These are phyloP conservation scores for Pogonomyrmex californicus DNA, from an alignment of 1,140 invertebrate genomes.

Conservation along the genomic window DNA sequence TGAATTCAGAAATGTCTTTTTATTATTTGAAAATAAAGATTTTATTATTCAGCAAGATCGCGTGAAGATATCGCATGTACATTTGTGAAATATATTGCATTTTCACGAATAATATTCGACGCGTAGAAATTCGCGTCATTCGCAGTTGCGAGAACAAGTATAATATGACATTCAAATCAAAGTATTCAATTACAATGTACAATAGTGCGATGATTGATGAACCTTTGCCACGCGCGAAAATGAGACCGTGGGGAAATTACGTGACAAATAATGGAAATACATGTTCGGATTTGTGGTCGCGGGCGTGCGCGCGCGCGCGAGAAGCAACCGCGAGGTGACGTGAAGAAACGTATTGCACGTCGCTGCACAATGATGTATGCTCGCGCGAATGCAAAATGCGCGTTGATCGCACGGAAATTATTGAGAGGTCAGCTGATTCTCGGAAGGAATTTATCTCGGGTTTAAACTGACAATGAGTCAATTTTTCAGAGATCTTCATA, in stretches of 20 bases:
- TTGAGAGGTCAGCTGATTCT: constrained; percentile 22
- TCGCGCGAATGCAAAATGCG: background rate
- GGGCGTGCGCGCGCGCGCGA: background rate
- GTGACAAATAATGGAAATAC: background rate
- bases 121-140: background rate
- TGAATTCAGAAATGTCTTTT: background rate
- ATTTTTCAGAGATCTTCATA: background rate
- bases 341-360: background rate
- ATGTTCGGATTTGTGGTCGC: background rate
- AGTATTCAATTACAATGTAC: background rate
- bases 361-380: no score
- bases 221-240: background rate
- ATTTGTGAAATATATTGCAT: background rate
- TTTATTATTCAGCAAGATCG: background rate
- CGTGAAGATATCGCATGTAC: background rate
- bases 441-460: constrained; percentile 41
- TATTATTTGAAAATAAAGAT: constrained; percentile 22
- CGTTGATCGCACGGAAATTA: background rate
- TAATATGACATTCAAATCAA: background rate
- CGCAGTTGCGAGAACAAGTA: background rate
- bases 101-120: background rate
- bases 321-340: background rate
- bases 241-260: background rate
- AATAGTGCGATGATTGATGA: background rate
- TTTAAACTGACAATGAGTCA: background rate